Evolutionary conservation across 1,140 invertebrate species (phyloP), one percentile per base, ranked within the genome.

Genomic region (Panagrolaimus sp.): DNA sequence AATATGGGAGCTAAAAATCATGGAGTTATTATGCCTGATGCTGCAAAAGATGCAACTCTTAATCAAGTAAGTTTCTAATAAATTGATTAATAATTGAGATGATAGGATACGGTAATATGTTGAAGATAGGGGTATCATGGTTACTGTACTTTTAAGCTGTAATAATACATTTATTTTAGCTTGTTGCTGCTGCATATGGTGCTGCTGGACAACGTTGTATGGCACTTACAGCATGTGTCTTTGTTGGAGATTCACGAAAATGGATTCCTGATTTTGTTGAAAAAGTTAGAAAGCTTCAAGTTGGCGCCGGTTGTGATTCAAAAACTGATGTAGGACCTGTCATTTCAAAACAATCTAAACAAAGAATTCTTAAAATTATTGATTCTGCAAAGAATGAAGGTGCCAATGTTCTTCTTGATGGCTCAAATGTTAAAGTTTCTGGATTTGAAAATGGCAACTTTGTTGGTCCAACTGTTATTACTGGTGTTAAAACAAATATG

Each of bases 1-100:
- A 98, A 98, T 83, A 94, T 98, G 92, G 95, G 95, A 24, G 96
- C 96, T 1, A 98, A 99, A 85, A 98, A 99, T 84, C 96, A 99
- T 84, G 95, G 95, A 67, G 89, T 99, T 8, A 88, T 98, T 45
- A 88, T 98, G 87, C 90, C 93, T 17, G 96, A 99, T 86, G 95
- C 95, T 14, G 96, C 98, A 84, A 98, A 97, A 84, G 94, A 96
- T 82, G 90, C 93, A 78, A 94, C 94, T 52, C 63, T 76, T 17
- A 76, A 78, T 71, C 76, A 71, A 79, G 84, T 76, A 78, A 83
- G 68, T 67, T 75, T n/a, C n/a, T n/a, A n/a, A n/a, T n/a, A n/a
- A n/a, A n/a, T n/a, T n/a, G n/a, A n/a, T n/a, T n/a, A n/a, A n/a
- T n/a, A n/a, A n/a, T n/a, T n/a, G n/a, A n/a, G n/a, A n/a, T n/a